These are phyloP conservation scores for Iguana delicatissima DNA, from an alignment of 2,797 vertebrate species.

Conservation along the genomic window DNA sequence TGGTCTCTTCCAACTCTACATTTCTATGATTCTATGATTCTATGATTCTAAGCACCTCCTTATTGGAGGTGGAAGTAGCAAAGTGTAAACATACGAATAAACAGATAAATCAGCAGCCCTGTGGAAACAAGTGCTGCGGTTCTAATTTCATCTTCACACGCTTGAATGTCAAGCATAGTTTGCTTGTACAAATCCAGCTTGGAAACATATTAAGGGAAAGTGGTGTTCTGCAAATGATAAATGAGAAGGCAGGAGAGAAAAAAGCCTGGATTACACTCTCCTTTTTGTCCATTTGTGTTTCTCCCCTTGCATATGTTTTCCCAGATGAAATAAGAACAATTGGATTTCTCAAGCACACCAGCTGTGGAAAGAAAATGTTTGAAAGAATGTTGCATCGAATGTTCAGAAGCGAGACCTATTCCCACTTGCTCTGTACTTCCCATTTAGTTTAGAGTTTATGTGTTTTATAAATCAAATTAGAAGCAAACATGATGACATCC, in stretches of 20 bases:
- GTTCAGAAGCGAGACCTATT: neutral
- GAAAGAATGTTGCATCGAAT: neutral
- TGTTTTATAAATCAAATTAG: neutral
- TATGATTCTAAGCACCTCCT: too few relatives aligned
- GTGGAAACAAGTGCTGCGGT: too few relatives aligned
- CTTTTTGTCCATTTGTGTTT: neutral
- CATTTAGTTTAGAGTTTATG: neutral
- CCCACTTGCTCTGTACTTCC: neutral
- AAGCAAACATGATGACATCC: neutral
- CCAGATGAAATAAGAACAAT: slow-evolving; percentile 18
- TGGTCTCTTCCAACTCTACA: too few relatives aligned
- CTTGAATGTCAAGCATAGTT: neutral
- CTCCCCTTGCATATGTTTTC: slow-evolving; percentile 18
- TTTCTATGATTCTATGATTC: too few relatives aligned
- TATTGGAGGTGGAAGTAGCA: neutral
- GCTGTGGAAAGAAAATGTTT: neutral
- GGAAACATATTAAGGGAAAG: neutral
- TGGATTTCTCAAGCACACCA: slow-evolving; percentile 19
- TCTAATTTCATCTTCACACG: neutral
- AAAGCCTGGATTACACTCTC: neutral
- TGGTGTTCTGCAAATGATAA: neutral
- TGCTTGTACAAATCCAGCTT: slow-evolving; percentile 2
- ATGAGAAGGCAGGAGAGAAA: neutral
- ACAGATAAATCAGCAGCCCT: neutral
- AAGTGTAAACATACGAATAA: neutral